Base-by-base conservation (phyloP, 2,888 invertebrate genomes). In the Polydesmus complanatus region DNA sequence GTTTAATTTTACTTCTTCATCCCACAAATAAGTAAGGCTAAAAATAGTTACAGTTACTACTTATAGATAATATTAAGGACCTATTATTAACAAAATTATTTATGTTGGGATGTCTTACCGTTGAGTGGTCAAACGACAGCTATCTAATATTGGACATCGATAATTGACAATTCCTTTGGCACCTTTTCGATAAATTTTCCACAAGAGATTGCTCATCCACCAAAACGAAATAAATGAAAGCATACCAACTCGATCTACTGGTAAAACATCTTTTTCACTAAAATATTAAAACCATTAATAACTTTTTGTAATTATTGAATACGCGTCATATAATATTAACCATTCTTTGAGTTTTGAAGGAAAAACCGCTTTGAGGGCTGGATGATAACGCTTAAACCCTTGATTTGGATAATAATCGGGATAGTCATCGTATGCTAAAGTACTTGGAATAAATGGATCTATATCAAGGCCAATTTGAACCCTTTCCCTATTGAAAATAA, bases 121-220 rank as follows among this genome's bases (percentile, higher is more conserved):
- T 65, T 75, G 73, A 48, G 74, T 71, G 68, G 79, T 79, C 58
- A 74, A 71, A 58, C 75, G 73, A 64, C 78, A 76, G 54, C 73
- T 71, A 61, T 80, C 79, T 48, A 73, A 70, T 3, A 75, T 72
- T 3, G 78, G 76, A 62, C 77, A 71, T 63, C 63, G 66, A 63
- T 67, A 77, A 69, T 77, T 66, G 62, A 76, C 74, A 0, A 73
- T 69, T n/a, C 72, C 64, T 1, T 70, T 70, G 1, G 78, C 69
- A 18, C 78, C 78, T 50, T 72, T 71, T 50, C 71, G 72, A 66
- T 77, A 78, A 1, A 78, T 76, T 51, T 73, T 72, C 74, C 75
- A 77, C 71, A 80, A 74, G 58, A 78, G 73, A 3, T 70, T 70
- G 0, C 77, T 76, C 66, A 79, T 69, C 80, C 80, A 80, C 25